phyloP scores from a whole-genome alignment of 2,888 invertebrate genomes.

The Odontomyia ornata region DNA sequence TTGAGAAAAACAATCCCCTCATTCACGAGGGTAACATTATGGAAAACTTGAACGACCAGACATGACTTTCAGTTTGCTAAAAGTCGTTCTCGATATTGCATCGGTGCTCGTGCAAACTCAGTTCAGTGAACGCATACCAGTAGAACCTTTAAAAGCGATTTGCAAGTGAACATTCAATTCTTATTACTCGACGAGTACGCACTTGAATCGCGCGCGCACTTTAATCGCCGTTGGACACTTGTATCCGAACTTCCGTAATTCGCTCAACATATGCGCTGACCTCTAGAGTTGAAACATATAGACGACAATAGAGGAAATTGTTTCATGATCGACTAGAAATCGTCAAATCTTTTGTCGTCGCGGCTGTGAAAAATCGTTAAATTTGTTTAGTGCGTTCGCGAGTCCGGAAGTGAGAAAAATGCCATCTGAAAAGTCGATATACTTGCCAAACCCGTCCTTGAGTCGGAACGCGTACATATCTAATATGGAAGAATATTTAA shows the following conservation, averaged over 20 bases:
- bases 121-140: neutral
- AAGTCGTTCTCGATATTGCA: slow-evolving; percentile 28
- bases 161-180: neutral
- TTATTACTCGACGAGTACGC: neutral
- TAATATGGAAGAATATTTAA: slow-evolving; percentile 78
- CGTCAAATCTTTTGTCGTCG: neutral
- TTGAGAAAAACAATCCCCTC: neutral
- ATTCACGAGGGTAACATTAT: neutral
- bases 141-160: slow-evolving; percentile 11
- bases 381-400: neutral
- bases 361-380: slow-evolving; percentile 27
- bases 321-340: neutral
- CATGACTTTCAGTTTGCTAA: slow-evolving; percentile 5
- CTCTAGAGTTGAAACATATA: neutral
- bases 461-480: slow-evolving; percentile 72
- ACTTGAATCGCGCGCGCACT: slow-evolving; percentile 19
- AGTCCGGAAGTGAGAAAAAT: slow-evolving; percentile 60
- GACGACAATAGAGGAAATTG: neutral
- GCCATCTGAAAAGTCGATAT: slow-evolving; percentile 70
- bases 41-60: neutral
- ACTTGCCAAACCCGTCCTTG: slow-evolving; percentile 69
- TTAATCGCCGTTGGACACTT: neutral
- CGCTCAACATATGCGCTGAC: slow-evolving; percentile 4
- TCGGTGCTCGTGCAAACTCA: neutral
- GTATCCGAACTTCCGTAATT: neutral